These are phyloP conservation scores for Drosophila quadrilineata DNA, from an alignment of 1,140 invertebrate genomes.

Conservation along the genomic window DNA sequence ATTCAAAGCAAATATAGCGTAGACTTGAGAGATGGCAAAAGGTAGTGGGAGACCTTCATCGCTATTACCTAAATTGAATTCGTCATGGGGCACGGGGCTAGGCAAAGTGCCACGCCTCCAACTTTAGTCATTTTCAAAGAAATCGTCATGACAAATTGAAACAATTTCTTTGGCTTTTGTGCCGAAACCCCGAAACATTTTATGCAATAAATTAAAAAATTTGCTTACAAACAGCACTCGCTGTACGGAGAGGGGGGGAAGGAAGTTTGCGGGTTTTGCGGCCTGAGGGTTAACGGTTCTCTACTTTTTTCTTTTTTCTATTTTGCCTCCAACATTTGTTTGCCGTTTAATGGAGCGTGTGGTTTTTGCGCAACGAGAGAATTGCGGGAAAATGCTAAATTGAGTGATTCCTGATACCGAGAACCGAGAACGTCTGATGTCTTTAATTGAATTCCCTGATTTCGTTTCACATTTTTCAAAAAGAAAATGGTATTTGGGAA, in stretches of 20 bases:
- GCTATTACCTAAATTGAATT: slow-evolving; percentile 73
- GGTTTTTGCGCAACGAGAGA: slow-evolving; percentile 18
- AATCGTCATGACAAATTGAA: slow-evolving; percentile 80
- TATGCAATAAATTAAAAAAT: slow-evolving; percentile 77
- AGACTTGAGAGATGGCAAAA: too few relatives aligned
- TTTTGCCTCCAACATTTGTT: slow-evolving; percentile 53
- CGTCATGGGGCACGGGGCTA: slow-evolving; percentile 41
- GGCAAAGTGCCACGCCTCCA: neutral
- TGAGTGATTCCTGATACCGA: slow-evolving; percentile 65
- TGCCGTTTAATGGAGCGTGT: slow-evolving; percentile 69
- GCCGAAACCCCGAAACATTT: slow-evolving; percentile 65
- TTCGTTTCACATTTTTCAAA: slow-evolving; percentile 42
- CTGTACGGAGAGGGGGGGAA: neutral
- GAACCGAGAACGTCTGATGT: slow-evolving; percentile 1
- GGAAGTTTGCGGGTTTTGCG: neutral
- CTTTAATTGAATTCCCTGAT: slow-evolving; percentile 56
- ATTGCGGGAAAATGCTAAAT: slow-evolving; percentile 64
- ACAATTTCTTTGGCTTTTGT: slow-evolving; percentile 78
- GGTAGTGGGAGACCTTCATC: slow-evolving; percentile 35
- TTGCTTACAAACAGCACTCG: slow-evolving; percentile 56
- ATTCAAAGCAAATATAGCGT: slow-evolving; percentile 71
- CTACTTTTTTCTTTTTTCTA: too few relatives aligned
- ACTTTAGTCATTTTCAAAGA: slow-evolving; percentile 58
- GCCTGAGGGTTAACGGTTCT: too few relatives aligned
- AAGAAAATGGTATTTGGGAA: slow-evolving; percentile 17